Conservation (phyloP, 2,888 invertebrate genomes). For the Chromoteleia sp. region DNA sequence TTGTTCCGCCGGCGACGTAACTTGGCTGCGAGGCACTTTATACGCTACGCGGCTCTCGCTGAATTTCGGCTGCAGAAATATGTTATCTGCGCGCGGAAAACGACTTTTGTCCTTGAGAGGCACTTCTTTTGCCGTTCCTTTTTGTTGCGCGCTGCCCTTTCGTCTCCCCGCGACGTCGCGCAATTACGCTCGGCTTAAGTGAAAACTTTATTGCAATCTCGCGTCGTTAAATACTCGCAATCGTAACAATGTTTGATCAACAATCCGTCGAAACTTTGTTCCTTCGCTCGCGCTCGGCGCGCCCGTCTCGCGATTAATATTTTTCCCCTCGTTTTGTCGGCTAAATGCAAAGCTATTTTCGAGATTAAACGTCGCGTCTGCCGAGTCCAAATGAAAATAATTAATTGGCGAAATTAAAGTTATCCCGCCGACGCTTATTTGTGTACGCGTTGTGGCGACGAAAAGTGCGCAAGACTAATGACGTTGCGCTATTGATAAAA, state of each 20-base stretch:
- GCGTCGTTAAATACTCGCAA: no score
- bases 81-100: conserved; percentile 61
- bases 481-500: conserved; percentile 50
- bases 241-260: conserved; percentile 12
- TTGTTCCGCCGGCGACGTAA: conserved; percentile 63
- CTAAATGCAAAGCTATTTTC: conserved; percentile 23
- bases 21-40: conserved; percentile 49
- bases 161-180: background rate
- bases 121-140: conserved; percentile 43
- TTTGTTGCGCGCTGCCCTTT: background rate
- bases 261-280: background rate
- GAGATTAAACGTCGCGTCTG: conserved; percentile 28
- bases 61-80: conserved; percentile 61
- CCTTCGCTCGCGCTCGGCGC: no score
- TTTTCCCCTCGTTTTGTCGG: conserved; percentile 1
- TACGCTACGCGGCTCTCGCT: conserved; percentile 36
- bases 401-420: conserved; percentile 47
- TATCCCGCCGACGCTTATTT: conserved; percentile 21
- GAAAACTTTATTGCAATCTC: conserved; percentile 36
- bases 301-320: conserved; percentile 9
- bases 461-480: conserved; percentile 42
- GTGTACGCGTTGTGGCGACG: conserved; percentile 22
- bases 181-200: conserved; percentile 45
- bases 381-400: conserved; percentile 36
- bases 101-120: conserved; percentile 55